Base-by-base conservation (phyloP, 2,797 vertebrate genomes). In the Aeoliscus strigatus region DNA sequence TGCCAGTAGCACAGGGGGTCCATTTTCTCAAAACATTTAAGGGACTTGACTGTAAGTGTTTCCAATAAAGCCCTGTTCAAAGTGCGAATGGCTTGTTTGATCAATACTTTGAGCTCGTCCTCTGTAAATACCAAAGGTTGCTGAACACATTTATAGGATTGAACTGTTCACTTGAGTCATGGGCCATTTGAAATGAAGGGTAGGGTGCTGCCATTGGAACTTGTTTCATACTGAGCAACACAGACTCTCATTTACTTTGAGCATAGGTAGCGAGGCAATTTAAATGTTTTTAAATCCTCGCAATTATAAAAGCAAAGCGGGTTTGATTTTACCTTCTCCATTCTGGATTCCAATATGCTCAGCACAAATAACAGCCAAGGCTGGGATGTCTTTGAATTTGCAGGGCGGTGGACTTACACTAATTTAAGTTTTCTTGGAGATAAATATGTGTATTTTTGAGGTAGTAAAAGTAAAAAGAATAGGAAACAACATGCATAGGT, bases 31-130 rank as follows among this genome's bases (percentile, higher is more conserved):
- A 67, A 83, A 73, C 73, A 71, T 79, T 78, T 55, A 64, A 65
- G 66, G 73, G 57, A 78, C 70, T 77, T 59, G 26, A 57, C 65
- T 58, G 51, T 39, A 70, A 58, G 58, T 33, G 18, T 63, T 77
- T 75, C 66, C 75, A 73, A 74, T 81, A 74, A 81, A 77, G 59
- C 27, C 41, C 39, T 39, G 29, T 39, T 66, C 32, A 50, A 44
- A 47, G 62, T 65, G 75, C 79, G 85, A 86, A 86, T 86, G 82
- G 75, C 10, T 51, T 24, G 6, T 79, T 40, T 72, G 83, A 82
- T 90, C 86, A 79, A 86, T 88, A 84, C 17, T 14, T 6, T 5
- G 18, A 50, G 39, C 70, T 40, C 60, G 76, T 62, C 30, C 57
- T 43, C 52, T 47, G 46, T 60, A 70, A 69, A 71, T 52, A 40